Base-by-base conservation (phyloP, 1,140 invertebrate species). In the Zaprionus camerounensis region DNA sequence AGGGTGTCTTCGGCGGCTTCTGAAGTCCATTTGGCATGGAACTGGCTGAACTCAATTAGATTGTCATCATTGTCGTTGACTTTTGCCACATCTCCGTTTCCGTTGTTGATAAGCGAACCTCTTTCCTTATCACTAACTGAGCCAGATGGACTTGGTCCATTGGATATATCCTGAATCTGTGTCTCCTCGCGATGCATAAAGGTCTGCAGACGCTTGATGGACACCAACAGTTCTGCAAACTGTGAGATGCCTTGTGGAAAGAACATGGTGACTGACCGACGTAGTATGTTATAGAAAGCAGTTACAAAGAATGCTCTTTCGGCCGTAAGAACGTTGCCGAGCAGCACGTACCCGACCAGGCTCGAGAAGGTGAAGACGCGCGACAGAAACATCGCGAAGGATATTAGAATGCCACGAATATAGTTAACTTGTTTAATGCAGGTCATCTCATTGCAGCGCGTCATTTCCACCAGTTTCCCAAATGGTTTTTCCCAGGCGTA, bases 401-500 rank as follows among this genome's bases (percentile, higher is more conserved):
- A 96, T 67, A 96, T 93, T 57, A 96, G 94, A 11, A 97, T 93
- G 15, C 96, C 96, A 59, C 95, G 94, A 11, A 97, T 95, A 73
- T 95, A 95, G 11, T 95, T 95, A 5, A 95, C 94, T 77, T 94
- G 93, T 78, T 94, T 94, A 31, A 96, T 95, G 65, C 93, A 93
- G 46, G 91, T 91, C 36, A 96, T 93, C 80, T 94, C 93, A 38
- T 92, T 93, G 77, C 93, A 93, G 81, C 95, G 92, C 0, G 94
- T 94, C 3, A 93, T 72, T 22, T 94, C 93, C 0, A 96, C 93
- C 4, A 97, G 93, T 63, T 94, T 94, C 26, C 95, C 94, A 83
- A 97, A 98, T 0, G 96, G 95, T 80, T 95, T 95, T 91, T 98
- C 97, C 97, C 97, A 98, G 2, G 96, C 95, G 80, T 97, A 97